Base-by-base conservation (phyloP, 2,797 vertebrate species). In the Hydrophis major region DNA sequence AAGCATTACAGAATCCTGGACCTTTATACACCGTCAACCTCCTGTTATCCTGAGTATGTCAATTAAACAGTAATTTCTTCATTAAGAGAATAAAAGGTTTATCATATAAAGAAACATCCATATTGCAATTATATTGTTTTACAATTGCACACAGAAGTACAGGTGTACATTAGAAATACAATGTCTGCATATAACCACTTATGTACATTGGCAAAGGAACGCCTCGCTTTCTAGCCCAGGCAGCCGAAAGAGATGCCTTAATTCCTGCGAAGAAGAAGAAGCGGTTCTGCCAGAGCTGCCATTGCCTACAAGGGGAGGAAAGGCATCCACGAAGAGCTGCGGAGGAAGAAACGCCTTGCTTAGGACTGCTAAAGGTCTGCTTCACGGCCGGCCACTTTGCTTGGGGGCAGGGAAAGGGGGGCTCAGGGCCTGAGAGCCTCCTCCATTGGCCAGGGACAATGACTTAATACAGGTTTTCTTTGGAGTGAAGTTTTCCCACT, bases 41-140 rank as follows among this genome's bases (percentile, higher is more conserved):
- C 98, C 98, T 98, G 98, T 98, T 98, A 99, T 99, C 99, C 99
- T 99, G 99, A 99, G 99, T 99, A 99, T 98, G 98, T 98, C 98
- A 98, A 98, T 98, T 98, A 98, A 99, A 98, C 96, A 98, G 96
- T 98, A 98, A 98, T 91, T 98, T 97, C 97, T 98, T 98, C 96
- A 98, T 98, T 97, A 98, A 98, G 98, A 99, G 98, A 96, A 95
- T 97, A 98, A 98, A 97, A 97, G 97, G 97, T 98, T 98, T 99
- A 99, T 97, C 98, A 99, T 99, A 99, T 99, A 99, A 97, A 97
- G 97, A 97, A 98, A 97, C 95, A 97, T 97, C 97, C 96, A 98
- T 98, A 98, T 97, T 97, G 98, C 96, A 97, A 98, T 97, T 98
- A 97, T 97, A 96, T 97, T 97, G 97, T 98, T 98, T 93, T 98